Base-by-base conservation (phyloP, 1,140 invertebrate species). In the Papilio polytes region DNA sequence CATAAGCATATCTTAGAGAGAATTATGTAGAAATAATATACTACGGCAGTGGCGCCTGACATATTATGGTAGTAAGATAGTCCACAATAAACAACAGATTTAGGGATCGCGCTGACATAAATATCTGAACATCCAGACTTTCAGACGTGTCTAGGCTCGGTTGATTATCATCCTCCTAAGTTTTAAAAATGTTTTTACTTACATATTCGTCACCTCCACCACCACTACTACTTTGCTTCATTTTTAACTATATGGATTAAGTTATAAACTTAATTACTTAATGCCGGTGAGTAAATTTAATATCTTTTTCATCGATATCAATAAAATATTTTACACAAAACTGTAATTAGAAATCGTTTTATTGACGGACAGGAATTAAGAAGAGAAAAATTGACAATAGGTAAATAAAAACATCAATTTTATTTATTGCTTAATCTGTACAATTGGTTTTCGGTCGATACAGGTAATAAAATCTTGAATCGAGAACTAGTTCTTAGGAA, bases 181-280 rank as follows among this genome's bases (percentile, higher is more conserved):
- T 48, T 77, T 51, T 31, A 41, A 56, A 59, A 80, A 31, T 53
- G 8, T 41, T 53, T 53, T 78, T 18, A 91, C 92, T 92, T 88
- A 94, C 93, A 85, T 89, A 94, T 80, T 94, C 93, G 80, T 93
- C 89, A 81, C 86, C 89, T 78, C 87, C 88, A 46, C 88, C 88
- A 46, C 88, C 88, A 41, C 88, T 90, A 78, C 86, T 88, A 70
- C 86, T 88, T 13, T 90, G 90, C 80, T 91, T 94, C 90, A 94
- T 93, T 41, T 87, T 86, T 44, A 72, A 70, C 36, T 63, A 26
- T 63, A 63, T 12, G 10, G 3, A 63, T 63, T 63, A 22, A 22
- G 3, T 31, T 70, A 18, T 70, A 31, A 31, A 70, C 22, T 70
- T 70, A 70, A 70, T 18, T 15, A 70, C 13, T 70, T 70, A 70